Base-by-base conservation (phyloP, 2,888 invertebrate species). In the Drosophila rubida region DNA sequence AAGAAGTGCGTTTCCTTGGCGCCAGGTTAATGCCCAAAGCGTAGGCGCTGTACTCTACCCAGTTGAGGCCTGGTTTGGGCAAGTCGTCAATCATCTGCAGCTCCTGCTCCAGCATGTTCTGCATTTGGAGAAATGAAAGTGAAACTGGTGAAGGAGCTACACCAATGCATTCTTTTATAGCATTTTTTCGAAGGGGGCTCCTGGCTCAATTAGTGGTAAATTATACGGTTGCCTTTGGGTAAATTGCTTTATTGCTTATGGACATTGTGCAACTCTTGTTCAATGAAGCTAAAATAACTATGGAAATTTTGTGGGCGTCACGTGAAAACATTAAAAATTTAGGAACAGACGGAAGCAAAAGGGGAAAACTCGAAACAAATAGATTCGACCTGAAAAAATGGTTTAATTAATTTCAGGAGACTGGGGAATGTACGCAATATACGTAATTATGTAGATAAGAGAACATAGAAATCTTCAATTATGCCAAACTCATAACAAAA, bases 31-130 rank as follows among this genome's bases (percentile, higher is more conserved):
- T 61, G 0, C 84, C 84, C 51, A 86, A 19, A 0, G 59, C 71
- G 44, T 78, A 85, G 27, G 76, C 78, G 30, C 87, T 70, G 13
- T 72, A 74, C 41, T 86, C 88, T 54, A 88, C 87, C 59, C 87
- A 86, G 11, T 49, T 67, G 7, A 84, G 45, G 2, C 81, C 76
- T 44, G 42, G 11, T 27, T 88, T 80, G 9, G 69, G 62, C 14
- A 80, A 5, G 0, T 42, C 25, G 49, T 83, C 84, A 50, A 84
- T 83, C 41, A 55, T 55, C 4, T 72, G 57, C 4, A 86, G 64
- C 25, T 84, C 84, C 42, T 30, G 32, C 27, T 88, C 70, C 41
- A 86, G 55, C n/a, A 64, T 23, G 60, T 69, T 69, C 58, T 62
- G 57, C 83, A 83, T 83, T 66, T 44, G 60, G 19, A 25, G 19